Conservation (phyloP, 2,888 invertebrate species). For the Chloroclysta siterata region DNA sequence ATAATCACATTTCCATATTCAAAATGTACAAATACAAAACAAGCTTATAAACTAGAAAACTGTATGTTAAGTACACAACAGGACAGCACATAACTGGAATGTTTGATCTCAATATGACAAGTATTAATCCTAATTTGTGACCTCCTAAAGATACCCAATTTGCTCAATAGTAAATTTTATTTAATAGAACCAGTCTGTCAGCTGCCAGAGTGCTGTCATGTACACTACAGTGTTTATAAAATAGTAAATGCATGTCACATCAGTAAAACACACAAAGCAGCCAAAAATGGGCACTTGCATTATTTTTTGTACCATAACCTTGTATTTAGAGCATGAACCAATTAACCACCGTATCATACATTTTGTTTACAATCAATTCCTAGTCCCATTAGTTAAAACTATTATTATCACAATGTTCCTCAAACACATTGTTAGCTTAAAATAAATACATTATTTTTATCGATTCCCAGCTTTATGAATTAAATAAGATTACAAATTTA, state of each 20-base stretch:
- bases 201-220: conserved; percentile 73
- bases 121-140: conserved; percentile 51
- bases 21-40: conserved; percentile 78
- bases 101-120: conserved; percentile 58
- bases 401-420: conserved; percentile 64
- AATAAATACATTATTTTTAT: conserved; percentile 16
- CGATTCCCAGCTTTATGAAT: neutral
- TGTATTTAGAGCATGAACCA: neutral
- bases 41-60: conserved; percentile 46
- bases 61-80: conserved; percentile 76
- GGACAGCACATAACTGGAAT: conserved; percentile 81
- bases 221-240: conserved; percentile 55
- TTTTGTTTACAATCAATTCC: conserved; percentile 25
- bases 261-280: conserved; percentile 18
- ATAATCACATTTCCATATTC: conserved; percentile 69
- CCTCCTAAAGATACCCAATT: conserved; percentile 25
- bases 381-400: conserved; percentile 39
- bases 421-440: conserved; percentile 43
- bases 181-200: conserved; percentile 46
- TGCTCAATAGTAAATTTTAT: neutral
- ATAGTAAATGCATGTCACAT: conserved; percentile 71
- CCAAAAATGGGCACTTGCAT: conserved; percentile 21
- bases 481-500: conserved; percentile 9
- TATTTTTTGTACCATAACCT: conserved; percentile 31
- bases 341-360: conserved; percentile 3